phyloP scores from a whole-genome alignment of 2,113 vertebrate species.

The Eulemur rufifrons region DNA sequence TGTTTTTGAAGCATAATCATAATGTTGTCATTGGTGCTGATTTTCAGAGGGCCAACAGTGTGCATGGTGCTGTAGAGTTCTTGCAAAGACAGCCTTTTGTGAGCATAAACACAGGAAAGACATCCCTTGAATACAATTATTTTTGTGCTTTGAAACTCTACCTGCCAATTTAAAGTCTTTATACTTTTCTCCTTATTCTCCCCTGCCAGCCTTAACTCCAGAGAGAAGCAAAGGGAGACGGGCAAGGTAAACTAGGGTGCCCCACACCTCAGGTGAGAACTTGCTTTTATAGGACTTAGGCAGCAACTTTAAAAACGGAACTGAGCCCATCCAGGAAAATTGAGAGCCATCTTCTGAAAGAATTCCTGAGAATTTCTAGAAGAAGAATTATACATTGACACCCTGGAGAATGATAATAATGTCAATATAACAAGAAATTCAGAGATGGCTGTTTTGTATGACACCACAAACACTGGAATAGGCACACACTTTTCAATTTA shows the following conservation, averaged over 20 bases:
- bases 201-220: neutral
- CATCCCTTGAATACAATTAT: slow-evolving; percentile 12
- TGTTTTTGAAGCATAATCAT: slow-evolving; percentile 64
- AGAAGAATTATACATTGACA: neutral
- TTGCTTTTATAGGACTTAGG: neutral
- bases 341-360: neutral
- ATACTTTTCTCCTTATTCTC: neutral
- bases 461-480: neutral
- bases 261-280: neutral
- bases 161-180: neutral
- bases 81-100: slow-evolving; percentile 34
- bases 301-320: neutral
- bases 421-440: neutral
- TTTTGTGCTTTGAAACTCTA: slow-evolving; percentile 7
- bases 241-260: neutral
- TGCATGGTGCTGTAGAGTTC: accelerated
- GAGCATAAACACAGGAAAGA: slow-evolving; percentile 23
- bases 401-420: neutral
- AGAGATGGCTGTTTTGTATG: neutral
- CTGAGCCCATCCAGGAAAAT: neutral
- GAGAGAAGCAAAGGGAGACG: neutral
- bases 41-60: slow-evolving; percentile 56
- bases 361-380: neutral
- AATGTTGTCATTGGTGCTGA: slow-evolving; percentile 58
- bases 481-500: neutral